These are phyloP conservation scores for Brotogeris chrysoptera DNA, from an alignment of 2,797 vertebrate genomes.

Conservation along the genomic window DNA sequence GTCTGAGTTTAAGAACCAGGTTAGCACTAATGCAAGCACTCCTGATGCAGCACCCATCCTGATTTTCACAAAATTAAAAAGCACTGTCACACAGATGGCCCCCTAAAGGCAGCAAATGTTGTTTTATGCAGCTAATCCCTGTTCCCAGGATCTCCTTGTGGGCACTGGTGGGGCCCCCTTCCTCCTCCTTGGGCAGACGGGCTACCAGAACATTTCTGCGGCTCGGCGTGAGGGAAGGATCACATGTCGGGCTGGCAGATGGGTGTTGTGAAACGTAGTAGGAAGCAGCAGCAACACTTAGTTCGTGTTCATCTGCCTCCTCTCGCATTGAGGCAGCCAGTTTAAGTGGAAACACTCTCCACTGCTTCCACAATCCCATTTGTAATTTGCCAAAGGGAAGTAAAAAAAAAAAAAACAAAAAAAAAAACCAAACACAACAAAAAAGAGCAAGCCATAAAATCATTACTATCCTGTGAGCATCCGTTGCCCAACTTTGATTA, in stretches of 20 bases:
- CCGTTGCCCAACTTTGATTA: neutral
- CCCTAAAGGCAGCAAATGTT: neutral
- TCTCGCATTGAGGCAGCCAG: neutral
- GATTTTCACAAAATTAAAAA: neutral
- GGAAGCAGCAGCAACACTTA: slow-evolving; percentile 21
- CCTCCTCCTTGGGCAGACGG: neutral
- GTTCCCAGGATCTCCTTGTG: neutral
- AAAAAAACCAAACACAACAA: too few species aligned
- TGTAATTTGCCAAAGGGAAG: slow-evolving; percentile 25
- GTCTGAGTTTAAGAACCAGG: neutral
- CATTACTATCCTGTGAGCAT: neutral
- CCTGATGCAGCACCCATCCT: neutral
- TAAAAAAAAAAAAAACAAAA: neutral
- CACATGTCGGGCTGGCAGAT: slow-evolving; percentile 31
- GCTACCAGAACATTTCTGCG: slow-evolving; percentile 25
- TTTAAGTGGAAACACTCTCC: slow-evolving; percentile 43
- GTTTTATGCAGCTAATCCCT: neutral
- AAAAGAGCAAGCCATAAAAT: neutral
- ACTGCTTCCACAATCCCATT: neutral
- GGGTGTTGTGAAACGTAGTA: slow-evolving; percentile 45
- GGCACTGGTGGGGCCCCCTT: neutral
- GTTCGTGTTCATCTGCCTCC: neutral
- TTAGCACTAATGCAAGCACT: neutral
- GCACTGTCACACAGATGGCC: neutral
- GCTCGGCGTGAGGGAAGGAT: neutral